These are phyloP conservation scores for Solen grandis DNA, from an alignment of 1,140 invertebrate species.

Conservation along the genomic window DNA sequence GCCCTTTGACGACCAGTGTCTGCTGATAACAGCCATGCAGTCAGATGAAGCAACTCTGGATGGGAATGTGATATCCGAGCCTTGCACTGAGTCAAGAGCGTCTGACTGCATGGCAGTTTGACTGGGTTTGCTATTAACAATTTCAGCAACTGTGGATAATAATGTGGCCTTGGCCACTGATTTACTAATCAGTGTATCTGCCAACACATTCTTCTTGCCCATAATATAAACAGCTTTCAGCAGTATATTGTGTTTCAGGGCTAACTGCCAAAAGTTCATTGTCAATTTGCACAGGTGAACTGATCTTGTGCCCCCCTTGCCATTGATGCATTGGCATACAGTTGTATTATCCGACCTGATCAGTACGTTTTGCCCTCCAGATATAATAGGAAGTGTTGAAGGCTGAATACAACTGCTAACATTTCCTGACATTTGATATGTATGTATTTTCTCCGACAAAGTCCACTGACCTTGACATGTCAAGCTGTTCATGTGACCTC, in stretches of 20 bases:
- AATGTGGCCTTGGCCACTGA: constrained; percentile 10
- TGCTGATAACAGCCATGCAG: constrained; percentile 38
- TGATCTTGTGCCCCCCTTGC: constrained; percentile 2
- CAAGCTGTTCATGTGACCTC: too few species aligned
- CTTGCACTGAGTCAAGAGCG: constrained; percentile 3
- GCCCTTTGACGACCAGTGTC: constrained; percentile 1
- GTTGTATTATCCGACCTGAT: too few species aligned
- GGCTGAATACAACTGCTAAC: too few species aligned
- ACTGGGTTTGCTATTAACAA: constrained; percentile 11
- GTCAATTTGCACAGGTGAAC: constrained; percentile 24
- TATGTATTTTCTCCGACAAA: too few species aligned
- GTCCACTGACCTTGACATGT: too few species aligned
- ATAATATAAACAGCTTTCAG: too few species aligned
- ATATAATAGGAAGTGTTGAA: constrained; percentile 5
- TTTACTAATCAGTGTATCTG: constrained; percentile 8
- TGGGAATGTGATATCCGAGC: constrained; percentile 13
- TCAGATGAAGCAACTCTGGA: constrained; percentile 11
- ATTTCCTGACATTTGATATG: too few species aligned
- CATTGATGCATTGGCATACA: constrained; percentile 29
- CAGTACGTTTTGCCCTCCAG: constrained; percentile 11
- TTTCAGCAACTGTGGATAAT: neutral
- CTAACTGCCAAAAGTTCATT: constrained; percentile 6
- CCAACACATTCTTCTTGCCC: neutral
- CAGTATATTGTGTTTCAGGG: neutral
- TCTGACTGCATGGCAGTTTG: neutral